A percentile compares a stretch with the other conserved stretches of the same genome.
phyloP scores from a whole-genome alignment of 2,888 invertebrate genomes.

The Erebia aethiops region DNA sequence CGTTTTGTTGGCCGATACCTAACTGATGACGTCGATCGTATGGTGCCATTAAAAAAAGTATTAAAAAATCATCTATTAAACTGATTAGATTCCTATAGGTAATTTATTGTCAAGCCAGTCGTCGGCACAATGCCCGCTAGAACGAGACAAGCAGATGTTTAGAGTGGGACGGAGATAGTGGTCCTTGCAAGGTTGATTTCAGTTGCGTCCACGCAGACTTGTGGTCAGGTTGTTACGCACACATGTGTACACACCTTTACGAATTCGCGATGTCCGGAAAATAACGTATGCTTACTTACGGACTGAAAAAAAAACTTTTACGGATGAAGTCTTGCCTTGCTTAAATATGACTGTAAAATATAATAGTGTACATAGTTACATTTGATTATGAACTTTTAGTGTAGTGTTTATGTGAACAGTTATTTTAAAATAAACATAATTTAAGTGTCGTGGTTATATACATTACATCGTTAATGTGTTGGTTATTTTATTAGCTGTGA shows the following conservation, averaged over 20 bases:
- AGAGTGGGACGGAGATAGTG: constrained; percentile 71
- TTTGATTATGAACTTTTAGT: constrained; percentile 17
- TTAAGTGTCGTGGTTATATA: constrained; percentile 38
- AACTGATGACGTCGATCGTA: constrained; percentile 46
- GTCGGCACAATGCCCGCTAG: constrained; percentile 80
- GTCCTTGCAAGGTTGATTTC: constrained; percentile 83
- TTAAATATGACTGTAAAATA: constrained; percentile 15
- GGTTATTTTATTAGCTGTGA: constrained; percentile 42
- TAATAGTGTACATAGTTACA: constrained; percentile 15
- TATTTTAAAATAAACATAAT: constrained; percentile 30
- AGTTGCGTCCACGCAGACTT: constrained; percentile 80
- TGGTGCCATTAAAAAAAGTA: constrained; percentile 56
- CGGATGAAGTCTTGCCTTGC: constrained; percentile 3
- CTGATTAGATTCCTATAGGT: constrained; percentile 82
- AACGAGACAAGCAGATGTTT: constrained; percentile 59
- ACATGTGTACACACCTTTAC: constrained; percentile 56
- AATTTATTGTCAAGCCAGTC: constrained; percentile 78
- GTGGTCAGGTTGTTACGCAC: constrained; percentile 76
- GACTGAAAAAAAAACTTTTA: constrained; percentile 23
- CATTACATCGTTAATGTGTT: constrained; percentile 28
- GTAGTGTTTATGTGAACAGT: constrained; percentile 33
- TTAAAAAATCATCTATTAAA: constrained; percentile 77
- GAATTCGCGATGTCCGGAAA: constrained; percentile 61
- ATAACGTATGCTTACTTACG: constrained; percentile 45
- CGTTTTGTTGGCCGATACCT: constrained; percentile 22